These are phyloP conservation scores for Epirrita christyi DNA, from an alignment of 2,888 invertebrate species.

Conservation along the genomic window DNA sequence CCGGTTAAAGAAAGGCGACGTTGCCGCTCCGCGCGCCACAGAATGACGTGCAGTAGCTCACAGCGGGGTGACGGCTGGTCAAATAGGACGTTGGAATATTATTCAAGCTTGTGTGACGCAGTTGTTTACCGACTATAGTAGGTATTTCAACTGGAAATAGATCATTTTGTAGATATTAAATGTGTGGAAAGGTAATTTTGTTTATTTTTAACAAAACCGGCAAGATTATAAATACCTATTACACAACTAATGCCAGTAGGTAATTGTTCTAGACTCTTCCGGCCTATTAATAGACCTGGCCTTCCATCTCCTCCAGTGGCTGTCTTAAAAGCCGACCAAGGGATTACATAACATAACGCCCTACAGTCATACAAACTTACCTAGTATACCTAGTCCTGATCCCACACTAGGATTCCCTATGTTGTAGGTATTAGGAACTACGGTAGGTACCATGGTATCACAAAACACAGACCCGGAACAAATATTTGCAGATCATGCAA, in stretches of 20 bases:
- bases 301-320: too few relatives aligned
- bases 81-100: slow-evolving; percentile 41
- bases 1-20: slow-evolving; percentile 59
- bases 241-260: not conserved
- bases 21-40: slow-evolving; percentile 51
- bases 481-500: too few relatives aligned
- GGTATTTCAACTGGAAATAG: not conserved
- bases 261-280: too few relatives aligned
- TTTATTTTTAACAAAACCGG: not conserved
- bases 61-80: slow-evolving; percentile 54
- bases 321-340: too few relatives aligned
- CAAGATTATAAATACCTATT: not conserved
- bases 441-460: too few relatives aligned
- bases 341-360: too few relatives aligned
- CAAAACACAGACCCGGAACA: too few relatives aligned
- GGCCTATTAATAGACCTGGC: too few relatives aligned
- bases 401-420: too few relatives aligned
- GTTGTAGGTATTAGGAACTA: too few relatives aligned
- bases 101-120: not conserved
- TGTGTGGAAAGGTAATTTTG: not conserved
- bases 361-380: too few relatives aligned
- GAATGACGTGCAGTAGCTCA: slow-evolving; percentile 40
- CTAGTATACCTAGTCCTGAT: too few relatives aligned
- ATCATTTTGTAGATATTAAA: not conserved
- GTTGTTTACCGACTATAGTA: slow-evolving; percentile 1